These are phyloP conservation scores for Bombus sibiricus DNA, from an alignment of 1,140 invertebrate species.

Conservation along the genomic window DNA sequence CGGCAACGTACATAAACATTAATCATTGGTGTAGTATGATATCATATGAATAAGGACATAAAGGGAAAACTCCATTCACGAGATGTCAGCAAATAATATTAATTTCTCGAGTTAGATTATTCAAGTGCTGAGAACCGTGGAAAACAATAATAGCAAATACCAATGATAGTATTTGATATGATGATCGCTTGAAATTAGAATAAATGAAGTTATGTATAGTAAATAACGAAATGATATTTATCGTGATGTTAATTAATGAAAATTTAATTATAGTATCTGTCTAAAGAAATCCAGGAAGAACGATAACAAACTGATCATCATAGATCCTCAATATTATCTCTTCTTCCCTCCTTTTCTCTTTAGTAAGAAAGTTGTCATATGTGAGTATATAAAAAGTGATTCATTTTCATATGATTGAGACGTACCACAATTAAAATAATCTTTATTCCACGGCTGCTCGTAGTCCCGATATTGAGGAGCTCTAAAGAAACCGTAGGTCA, in stretches of 20 bases:
- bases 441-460: slow-evolving; percentile 80
- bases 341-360: not conserved
- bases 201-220: not conserved
- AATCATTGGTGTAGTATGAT: not conserved
- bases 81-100: not conserved
- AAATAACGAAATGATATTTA: not conserved
- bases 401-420: not conserved
- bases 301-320: not conserved
- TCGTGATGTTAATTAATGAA: not conserved
- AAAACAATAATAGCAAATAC: not conserved
- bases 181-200: not conserved
- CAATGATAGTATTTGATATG: not conserved
- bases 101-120: not conserved
- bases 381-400: not conserved
- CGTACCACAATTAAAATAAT: slow-evolving; percentile 76
- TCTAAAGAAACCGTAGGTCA: slow-evolving; percentile 81
- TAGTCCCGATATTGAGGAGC: slow-evolving; percentile 82
- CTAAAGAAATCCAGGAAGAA: not conserved
- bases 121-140: not conserved
- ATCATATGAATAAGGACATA: too few relatives aligned
- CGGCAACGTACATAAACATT: not conserved
- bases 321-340: not conserved
- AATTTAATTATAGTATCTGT: not conserved
- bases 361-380: not conserved
- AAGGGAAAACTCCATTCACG: not conserved